Percentiles rank a stretch among this genome's conserved stretches.
Evolutionary conservation across 1,140 invertebrate species (phyloP).

Genomic region (Drosophila tsacasi): DNA sequence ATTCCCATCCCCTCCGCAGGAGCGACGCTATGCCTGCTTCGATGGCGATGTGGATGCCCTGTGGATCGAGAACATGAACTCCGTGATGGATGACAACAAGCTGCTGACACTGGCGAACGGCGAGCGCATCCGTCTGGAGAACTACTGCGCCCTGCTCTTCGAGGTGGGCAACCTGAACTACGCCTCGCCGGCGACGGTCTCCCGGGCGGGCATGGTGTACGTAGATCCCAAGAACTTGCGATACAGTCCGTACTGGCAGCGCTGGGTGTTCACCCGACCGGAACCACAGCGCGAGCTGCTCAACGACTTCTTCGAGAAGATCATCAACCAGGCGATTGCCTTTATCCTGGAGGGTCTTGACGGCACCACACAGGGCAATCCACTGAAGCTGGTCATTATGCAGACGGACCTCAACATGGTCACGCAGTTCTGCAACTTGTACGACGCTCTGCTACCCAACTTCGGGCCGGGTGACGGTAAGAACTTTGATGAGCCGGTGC

Average conservation of each 20-base stretch:
- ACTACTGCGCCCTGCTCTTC: slow-evolving; percentile 93
- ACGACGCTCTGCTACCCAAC: slow-evolving; percentile 89
- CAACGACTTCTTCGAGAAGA: slow-evolving; percentile 85
- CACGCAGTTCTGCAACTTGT: slow-evolving; percentile 92
- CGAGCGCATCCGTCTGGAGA: slow-evolving; percentile 93
- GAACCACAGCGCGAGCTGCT: slow-evolving; percentile 69
- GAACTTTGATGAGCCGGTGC: slow-evolving; percentile 84
- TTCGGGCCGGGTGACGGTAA: slow-evolving; percentile 68
- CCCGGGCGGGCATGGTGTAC: slow-evolving; percentile 96
- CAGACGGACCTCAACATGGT: slow-evolving; percentile 95
- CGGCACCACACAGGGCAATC: slow-evolving; percentile 90
- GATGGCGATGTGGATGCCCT: slow-evolving; percentile 97
- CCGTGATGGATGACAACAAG: slow-evolving; percentile 97
- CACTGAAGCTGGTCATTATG: slow-evolving; percentile 92
- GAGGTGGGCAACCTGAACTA: slow-evolving; percentile 96
- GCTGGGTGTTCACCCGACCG: slow-evolving; percentile 87
- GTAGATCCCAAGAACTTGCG: slow-evolving; percentile 96
- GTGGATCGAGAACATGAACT: slow-evolving; percentile 99
- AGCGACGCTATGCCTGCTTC: slow-evolving; percentile 93
- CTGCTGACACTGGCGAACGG: slow-evolving; percentile 95
- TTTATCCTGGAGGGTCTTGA: slow-evolving; percentile 92
- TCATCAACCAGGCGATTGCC: slow-evolving; percentile 89
- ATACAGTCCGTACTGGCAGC: slow-evolving; percentile 93
- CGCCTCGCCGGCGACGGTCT: slow-evolving; percentile 96
- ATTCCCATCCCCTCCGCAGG: slow-evolving; percentile 82